Base-by-base conservation (phyloP, 2,113 vertebrate species). In the Myiopsitta monachus region DNA sequence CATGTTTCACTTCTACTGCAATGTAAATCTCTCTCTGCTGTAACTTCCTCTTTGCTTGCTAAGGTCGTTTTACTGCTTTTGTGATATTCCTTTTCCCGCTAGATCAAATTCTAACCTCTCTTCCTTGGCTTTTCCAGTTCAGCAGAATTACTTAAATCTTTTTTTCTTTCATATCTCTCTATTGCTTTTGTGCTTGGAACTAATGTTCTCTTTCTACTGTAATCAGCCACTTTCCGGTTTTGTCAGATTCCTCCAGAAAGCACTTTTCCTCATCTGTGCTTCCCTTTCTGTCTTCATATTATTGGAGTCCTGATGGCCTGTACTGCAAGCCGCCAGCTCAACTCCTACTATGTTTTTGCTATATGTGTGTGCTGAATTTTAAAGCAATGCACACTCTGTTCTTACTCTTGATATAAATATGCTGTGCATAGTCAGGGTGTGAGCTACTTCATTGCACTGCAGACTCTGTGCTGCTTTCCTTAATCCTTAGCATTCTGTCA, bases 341-440 rank as follows among this genome's bases (percentile, higher is more conserved):
- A 69, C 67, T 96, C 87, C 66, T 94, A 23, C 70, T 92, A 54
- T 85, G 49, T 72, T 75, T 95, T 84, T 87, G 28, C 57, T 84
- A 6, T 68, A 63, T 87, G 73, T 82, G 14, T 66, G 59, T 57
- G 47, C 30, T 82, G 70, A 80, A 68, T 84, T 95, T 84, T 89
- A 69, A 91, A 91, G 70, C 31, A 75, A 22, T 44, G 62, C 36
- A 84, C 74, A 33, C 39, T 64, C 47, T 85, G 70, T 89, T 91
- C 93, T 91, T 84, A 28, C 16, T 82, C 41, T 47, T 52, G 38
- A 85, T 75, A 76, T 62, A 70, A 91, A 79, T 73, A 52, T 18
- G 27, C 62, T 89, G 13, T 44, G n/a, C 36, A 6, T 64, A 55
- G 64, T 83, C 72, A 70, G 64, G 23, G 28, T 66, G 41, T 59